Evolutionary conservation across 2,113 vertebrate genomes (phyloP), one percentile per base, ranked within the genome.

Genomic region (Scomber scombrus): DNA sequence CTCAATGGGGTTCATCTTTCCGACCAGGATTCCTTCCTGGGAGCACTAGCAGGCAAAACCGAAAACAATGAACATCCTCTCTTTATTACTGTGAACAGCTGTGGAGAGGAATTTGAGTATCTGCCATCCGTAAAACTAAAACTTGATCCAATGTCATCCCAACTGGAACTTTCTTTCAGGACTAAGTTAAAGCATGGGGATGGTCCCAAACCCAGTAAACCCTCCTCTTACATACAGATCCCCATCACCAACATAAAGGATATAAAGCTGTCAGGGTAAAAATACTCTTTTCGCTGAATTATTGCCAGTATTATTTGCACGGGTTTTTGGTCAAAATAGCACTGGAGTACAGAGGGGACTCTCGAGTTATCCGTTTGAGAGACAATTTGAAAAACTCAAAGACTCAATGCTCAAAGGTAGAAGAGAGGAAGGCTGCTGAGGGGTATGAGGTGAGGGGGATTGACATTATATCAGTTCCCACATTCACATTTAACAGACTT

Each of bases 1-100:
- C 97, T 96, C 95, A 90, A 94, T n/a, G 52, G 92, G 92, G 85
- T 87, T 91, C 92, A 56, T 91, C 63, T 85, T 83, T 85, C 87
- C 64, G 64, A 77, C 81, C 87, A 84, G 86, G 87, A 83, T 47
- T 89, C 12, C 34, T 43, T 90, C 88, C 87, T 60, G 58, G 82
- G 78, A 80, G 65, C 77, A 86, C 78, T 61, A 89, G 79, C 89
- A 90, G 85, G 86, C 86, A 90, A 91, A 89, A 62, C 47, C 54
- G 12, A 85, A 87, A 75, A 78, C 40, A 81, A 80, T 16, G 31
- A 87, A 82, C 75, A 65, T 71, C 81, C 84, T 80, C 82, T 71
- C 65, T 84, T 11, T 66, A 34, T 52, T 15, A 62, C 82, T 55
- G 67, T 69, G 57, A 85, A 84, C 81, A 81, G 73, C 78, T 55